phyloP scores from a whole-genome alignment of 2,888 invertebrate species.

The Automeris io region DNA sequence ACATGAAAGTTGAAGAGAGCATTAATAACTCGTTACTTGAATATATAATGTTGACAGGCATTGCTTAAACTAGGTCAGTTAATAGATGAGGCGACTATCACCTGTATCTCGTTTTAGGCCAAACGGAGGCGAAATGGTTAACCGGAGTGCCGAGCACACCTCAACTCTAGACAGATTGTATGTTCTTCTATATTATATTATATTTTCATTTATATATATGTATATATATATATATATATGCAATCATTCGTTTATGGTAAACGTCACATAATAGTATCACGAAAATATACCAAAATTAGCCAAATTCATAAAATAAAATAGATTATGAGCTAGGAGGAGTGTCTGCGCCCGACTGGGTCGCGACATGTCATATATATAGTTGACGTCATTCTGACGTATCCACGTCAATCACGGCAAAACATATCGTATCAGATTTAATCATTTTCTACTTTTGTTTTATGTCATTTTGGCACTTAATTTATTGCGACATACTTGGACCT shows the following conservation, averaged over 20 bases:
- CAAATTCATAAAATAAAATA: not conserved
- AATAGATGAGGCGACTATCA: constrained; percentile 5
- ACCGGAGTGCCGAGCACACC: constrained; percentile 71
- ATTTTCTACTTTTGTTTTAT: too few species aligned
- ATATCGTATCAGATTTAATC: too few species aligned
- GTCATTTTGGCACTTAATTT: too few species aligned
- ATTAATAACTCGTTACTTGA: not conserved
- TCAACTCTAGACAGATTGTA: constrained; percentile 74
- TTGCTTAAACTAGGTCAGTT: not conserved
- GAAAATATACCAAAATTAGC: not conserved
- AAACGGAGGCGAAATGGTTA: constrained; percentile 71
- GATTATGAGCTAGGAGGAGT: too few species aligned
- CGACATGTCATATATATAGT: too few species aligned
- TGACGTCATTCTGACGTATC: too few species aligned
- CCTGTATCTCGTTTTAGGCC: constrained; percentile 70
- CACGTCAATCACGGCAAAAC: too few species aligned
- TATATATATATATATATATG: constrained; percentile 16
- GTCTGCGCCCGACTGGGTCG: too few species aligned
- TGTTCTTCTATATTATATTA: constrained; percentile 47
- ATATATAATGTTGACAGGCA: not conserved
- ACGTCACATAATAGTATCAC: not conserved
- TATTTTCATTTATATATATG: constrained; percentile 9
- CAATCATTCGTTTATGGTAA: constrained; percentile 11
- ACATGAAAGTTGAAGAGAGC: too few species aligned
- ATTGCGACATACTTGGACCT: too few species aligned